Base-by-base conservation (phyloP, 1,140 invertebrate genomes). In the Nymphalis io region DNA sequence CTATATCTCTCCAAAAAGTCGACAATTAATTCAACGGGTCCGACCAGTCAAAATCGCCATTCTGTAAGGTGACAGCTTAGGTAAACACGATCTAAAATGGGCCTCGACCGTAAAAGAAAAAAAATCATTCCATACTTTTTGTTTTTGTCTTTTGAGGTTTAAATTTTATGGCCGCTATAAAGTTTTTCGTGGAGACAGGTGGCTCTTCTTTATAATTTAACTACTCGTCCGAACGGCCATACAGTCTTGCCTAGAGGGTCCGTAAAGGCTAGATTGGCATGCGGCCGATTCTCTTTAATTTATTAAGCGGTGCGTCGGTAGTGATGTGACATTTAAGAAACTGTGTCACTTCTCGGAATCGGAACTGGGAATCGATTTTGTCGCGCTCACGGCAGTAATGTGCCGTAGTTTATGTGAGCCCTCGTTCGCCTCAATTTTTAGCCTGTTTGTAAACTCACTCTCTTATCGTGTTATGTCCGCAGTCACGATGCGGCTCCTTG, bases 131-230 rank as follows among this genome's bases (percentile, higher is more conserved):
- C 78, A 80, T 80, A 77, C 78, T 79, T 88, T 88, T 89, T 86
- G 80, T 85, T 91, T 91, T 89, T 85, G 78, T 71, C 77, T 82
- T 90, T 86, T 85, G 83, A 89, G 89, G 83, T 89, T 90, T 87
- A 90, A 87, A 88, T 90, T 91, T 91, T 90, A 91, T 89, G 80
- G 78, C 76, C 74, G 85, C 88, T 75, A 91, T 91, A 91, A 91
- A 91, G 85, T 85, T 91, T 90, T 91, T 87, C 89, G 82, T 89
- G 87, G 89, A 83, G 89, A 91, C 89, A 91, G 89, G 89, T 91
- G 89, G 88, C 85, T 90, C 82, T 89, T 84, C 84, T 89, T 91
- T 89, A 88, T 88, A 87, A 85, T 89, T 87, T 84, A 87, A 88
- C 81, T 83, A 79, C 83, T 80, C 82, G 76, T 67, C 61, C 70